Conservation (phyloP, 2,888 invertebrate genomes). For the Drosophila neonasuta region DNA sequence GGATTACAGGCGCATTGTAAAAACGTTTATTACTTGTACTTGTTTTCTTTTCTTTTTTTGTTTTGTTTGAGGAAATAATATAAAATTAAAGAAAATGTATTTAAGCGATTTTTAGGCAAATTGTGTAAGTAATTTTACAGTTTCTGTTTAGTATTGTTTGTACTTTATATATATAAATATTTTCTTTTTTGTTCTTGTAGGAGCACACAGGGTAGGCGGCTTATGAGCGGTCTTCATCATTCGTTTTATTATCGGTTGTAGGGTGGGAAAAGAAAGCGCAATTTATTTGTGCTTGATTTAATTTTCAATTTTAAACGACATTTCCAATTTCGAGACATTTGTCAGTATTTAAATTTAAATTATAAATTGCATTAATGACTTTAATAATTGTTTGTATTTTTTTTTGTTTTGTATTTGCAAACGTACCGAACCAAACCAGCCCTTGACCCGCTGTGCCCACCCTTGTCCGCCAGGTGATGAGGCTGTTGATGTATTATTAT, state of each 20-base stretch:
- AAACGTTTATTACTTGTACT: constrained; percentile 32
- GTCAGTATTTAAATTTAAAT: constrained; percentile 37
- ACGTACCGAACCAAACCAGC: constrained; percentile 89
- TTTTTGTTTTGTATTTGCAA: constrained; percentile 62
- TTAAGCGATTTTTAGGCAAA: constrained; percentile 49
- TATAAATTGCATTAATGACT: constrained; percentile 50
- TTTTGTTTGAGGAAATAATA: constrained; percentile 5
- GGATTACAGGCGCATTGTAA: constrained; percentile 58
- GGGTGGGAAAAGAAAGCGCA: constrained; percentile 59
- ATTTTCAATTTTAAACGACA: constrained; percentile 47
- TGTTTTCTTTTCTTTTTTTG: background rate
- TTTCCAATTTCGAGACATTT: constrained; percentile 73
- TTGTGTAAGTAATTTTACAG: constrained; percentile 49
- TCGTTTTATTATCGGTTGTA: constrained; percentile 68
- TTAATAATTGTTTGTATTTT: constrained; percentile 17
- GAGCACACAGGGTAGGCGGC: constrained; percentile 83
- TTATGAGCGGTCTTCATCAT: constrained; percentile 82
- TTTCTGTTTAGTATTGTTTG: constrained; percentile 20
- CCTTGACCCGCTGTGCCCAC: constrained; percentile 88
- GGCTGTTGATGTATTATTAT: constrained; percentile 82
- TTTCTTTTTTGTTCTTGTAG: constrained; percentile 59
- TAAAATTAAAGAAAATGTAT: constrained; percentile 5
- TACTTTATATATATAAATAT: constrained; percentile 11
- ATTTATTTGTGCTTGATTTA: constrained; percentile 47
- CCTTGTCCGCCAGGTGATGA: constrained; percentile 84